Evolutionary conservation across 2,113 vertebrate genomes (phyloP), one percentile per base, ranked within the genome.

Genomic region (Okapia johnstoni): DNA sequence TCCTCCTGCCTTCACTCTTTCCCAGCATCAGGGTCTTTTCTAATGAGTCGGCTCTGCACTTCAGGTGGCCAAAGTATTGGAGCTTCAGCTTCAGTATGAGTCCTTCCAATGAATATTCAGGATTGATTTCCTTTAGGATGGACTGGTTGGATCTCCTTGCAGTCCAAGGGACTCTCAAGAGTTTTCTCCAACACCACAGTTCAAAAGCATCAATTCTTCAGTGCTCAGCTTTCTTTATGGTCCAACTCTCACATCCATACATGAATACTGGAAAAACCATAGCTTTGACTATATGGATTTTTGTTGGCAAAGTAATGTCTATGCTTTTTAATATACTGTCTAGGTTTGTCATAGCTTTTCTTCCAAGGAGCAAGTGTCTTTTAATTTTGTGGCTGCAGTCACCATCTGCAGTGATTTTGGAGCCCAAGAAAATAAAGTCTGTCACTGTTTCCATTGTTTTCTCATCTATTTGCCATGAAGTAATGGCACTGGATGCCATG

Each of bases 241-340:
- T n/a, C 63, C 63, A 66, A 5, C 8, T 66, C 33, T 19, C 33
- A 66, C 63, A 66, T 66, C 7, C 16, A n/a, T 66, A 66, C 2
- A n/a, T 19, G 63, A 66, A 33, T 1, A n/a, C 16, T n/a, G 63
- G 33, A n/a, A n/a, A n/a, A 66, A n/a, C 63, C 33, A 19, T 66
- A 66, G 63, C 63, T n/a, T 66, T 66, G 63, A n/a, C 61, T n/a
- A n/a, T 7, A n/a, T 10, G 33, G 61, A 66, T 16, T 19, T 66
- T 66, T 66, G 63, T 10, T 66, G 63, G 33, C 63, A 10, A 66
- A 66, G 63, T 19, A n/a, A n/a, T 66, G 16, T 10, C 33, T n/a
- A 0, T 19, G 16, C 16, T n/a, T n/a, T 66, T 66, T 66, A 66
- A 66, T 66, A n/a, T 66, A 0, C 4, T 66, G 4, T n/a, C 63